Base-by-base conservation (phyloP, 1,140 invertebrate species). In the Battus philenor region DNA sequence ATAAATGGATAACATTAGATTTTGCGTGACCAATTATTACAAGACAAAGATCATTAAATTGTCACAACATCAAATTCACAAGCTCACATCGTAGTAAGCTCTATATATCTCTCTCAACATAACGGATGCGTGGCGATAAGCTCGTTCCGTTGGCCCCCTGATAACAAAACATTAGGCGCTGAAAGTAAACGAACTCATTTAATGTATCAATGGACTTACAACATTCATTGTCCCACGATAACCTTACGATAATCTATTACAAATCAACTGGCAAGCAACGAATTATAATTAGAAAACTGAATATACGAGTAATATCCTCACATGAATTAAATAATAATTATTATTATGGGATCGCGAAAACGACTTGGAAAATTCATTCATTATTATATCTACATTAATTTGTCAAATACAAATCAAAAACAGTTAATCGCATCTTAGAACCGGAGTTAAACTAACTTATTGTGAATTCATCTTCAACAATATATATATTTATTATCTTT, bases 141-240 rank as follows among this genome's bases (percentile, higher is more conserved):
- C 54, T 30, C 59, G 71, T 79, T 82, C 75, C 75, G 73, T 63
- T 73, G 56, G 56, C 61, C 55, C 33, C n/a, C 57, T 52, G 72
- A 78, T 72, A 77, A 77, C 59, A 58, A 54, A 54, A 68, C 70
- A 74, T 76, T 79, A 60, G 70, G 58, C 54, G 49, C 44, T 48
- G 34, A 64, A 68, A 75, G 71, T 68, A 76, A 76, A 77, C 59
- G 71, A 70, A 79, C 68, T 68, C 70, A 58, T 67, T 69, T 29
- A 65, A 47, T 59, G 30, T 72, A 63, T 67, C 61, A 61, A 73
- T 60, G 49, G 60, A 63, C 62, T 60, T 62, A 67, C 59, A 61
- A 64, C 54, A 64, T 58, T 57, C 38, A 47, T 43, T 63, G 26
- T 59, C 47, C 22, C 49, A 26, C 17, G 78, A 82, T 82, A 82